Evolutionary conservation across 2,113 vertebrate species (phyloP).

Genomic region (Bathybates hornii): DNA sequence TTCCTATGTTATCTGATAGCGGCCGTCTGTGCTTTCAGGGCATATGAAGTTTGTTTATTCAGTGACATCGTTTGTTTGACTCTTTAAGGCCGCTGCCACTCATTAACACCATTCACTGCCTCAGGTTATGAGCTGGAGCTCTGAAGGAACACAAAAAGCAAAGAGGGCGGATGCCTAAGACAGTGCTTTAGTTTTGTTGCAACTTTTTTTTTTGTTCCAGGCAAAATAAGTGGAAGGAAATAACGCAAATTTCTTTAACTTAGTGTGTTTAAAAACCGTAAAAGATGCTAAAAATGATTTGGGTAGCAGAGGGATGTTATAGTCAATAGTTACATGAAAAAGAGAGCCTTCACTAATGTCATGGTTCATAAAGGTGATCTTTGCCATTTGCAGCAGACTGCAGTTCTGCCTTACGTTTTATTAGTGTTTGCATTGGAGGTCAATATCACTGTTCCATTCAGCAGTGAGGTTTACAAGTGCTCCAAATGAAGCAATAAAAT

Average conservation of each 20-base stretch:
- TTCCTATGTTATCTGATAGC: constrained; percentile 60
- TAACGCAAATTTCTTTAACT: not conserved
- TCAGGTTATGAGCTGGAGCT: constrained; percentile 48
- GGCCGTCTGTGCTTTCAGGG: constrained; percentile 61
- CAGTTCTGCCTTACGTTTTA: not conserved
- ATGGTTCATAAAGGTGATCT: not conserved
- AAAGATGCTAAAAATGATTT: not conserved
- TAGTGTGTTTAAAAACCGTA: not conserved
- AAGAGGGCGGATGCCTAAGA: not conserved
- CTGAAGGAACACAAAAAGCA: constrained; percentile 11
- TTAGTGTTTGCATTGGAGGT: not conserved
- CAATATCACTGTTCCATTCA: not conserved
- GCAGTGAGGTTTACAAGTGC: not conserved
- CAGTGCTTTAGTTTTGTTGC: not conserved
- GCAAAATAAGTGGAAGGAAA: not conserved
- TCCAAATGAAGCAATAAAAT: not conserved
- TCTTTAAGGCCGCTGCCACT: constrained; percentile 46
- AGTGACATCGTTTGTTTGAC: constrained; percentile 71
- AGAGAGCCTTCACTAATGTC: not conserved
- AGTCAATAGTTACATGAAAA: not conserved
- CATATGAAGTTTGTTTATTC: constrained; percentile 64
- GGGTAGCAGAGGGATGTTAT: not conserved
- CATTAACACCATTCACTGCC: constrained; percentile 66
- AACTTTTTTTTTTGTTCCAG: not conserved
- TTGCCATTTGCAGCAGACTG: not conserved